phyloP scores from a whole-genome alignment of 2,797 vertebrate genomes.

The Melanotaenia pygmaea region DNA sequence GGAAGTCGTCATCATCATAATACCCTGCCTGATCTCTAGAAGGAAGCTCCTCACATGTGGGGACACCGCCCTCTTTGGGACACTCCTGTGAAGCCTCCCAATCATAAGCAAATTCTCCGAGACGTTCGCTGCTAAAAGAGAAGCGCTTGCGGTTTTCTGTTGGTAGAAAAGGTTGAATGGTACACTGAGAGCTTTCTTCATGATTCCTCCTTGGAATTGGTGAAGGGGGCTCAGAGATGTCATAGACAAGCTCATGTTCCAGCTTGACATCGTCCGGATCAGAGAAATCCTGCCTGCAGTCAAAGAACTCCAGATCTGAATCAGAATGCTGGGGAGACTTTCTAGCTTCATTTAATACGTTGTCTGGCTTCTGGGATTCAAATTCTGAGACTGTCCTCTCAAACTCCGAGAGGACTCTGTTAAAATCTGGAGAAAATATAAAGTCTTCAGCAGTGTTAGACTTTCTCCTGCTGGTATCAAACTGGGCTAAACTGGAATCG shows the following conservation, averaged over 20 bases:
- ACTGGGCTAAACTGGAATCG: conserved; percentile 37
- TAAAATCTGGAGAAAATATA: conserved; percentile 62
- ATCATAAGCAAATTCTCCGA: conserved; percentile 80
- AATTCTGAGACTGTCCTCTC: conserved; percentile 37
- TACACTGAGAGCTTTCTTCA: conserved; percentile 25
- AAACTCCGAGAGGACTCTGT: conserved; percentile 62
- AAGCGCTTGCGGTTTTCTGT: conserved; percentile 53
- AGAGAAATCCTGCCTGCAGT: conserved; percentile 79
- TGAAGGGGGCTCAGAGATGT: conserved; percentile 72
- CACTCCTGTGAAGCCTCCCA: conserved; percentile 80
- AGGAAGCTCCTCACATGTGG: conserved; percentile 85
- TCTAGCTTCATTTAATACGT: background rate
- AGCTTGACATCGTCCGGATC: conserved; percentile 67
- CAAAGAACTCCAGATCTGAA: conserved; percentile 80
- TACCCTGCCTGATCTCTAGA: conserved; percentile 77
- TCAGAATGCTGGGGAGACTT: conserved; percentile 60
- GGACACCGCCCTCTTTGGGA: conserved; percentile 65
- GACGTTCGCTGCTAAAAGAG: conserved; percentile 78
- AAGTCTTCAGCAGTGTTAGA: conserved; percentile 29
- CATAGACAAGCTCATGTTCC: conserved; percentile 50
- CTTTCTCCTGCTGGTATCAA: conserved; percentile 1
- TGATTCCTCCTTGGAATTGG: conserved; percentile 61
- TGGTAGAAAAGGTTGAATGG: conserved; percentile 42
- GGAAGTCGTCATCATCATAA: conserved; percentile 81
- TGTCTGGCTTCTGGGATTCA: no score